These are phyloP conservation scores for Chaetodon trifascialis DNA, from an alignment of 2,113 vertebrate species.

Conservation along the genomic window DNA sequence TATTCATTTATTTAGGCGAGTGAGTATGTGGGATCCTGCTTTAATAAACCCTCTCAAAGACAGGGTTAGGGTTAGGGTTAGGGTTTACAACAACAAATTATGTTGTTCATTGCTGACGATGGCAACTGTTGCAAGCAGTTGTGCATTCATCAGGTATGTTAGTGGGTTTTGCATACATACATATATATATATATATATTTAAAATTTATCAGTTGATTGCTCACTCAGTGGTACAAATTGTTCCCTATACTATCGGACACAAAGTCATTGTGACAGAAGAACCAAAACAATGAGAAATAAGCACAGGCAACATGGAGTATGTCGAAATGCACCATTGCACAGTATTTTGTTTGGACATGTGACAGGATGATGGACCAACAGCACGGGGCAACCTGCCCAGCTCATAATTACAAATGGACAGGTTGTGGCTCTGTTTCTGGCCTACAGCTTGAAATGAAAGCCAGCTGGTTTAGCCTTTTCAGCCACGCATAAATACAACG, in stretches of 20 bases:
- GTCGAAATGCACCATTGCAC: not conserved
- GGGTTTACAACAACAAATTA: too few relatives aligned
- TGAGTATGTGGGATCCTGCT: not conserved
- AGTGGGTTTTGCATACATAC: not conserved
- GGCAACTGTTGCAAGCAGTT: too few relatives aligned
- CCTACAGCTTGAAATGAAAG: slow-evolving; percentile 24
- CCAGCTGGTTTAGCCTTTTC: slow-evolving; percentile 7
- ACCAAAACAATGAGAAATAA: not conserved
- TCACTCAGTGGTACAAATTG: not conserved
- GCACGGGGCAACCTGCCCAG: slow-evolving; percentile 22
- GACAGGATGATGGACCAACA: slow-evolving; percentile 23
- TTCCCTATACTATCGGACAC: not conserved
- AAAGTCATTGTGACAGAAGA: not conserved
- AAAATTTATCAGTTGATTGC: too few relatives aligned
- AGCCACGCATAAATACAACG: not conserved
- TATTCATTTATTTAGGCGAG: not conserved
- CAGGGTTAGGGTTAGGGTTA: too few relatives aligned
- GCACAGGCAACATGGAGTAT: not conserved
- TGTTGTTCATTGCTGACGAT: not conserved
- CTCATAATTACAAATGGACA: slow-evolving; percentile 36
- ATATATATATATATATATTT: too few relatives aligned
- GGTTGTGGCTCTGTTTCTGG: slow-evolving; percentile 33
- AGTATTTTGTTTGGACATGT: slow-evolving; percentile 18
- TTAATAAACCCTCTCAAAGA: not conserved
- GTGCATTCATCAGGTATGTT: not conserved